phyloP scores from a whole-genome alignment of 1,140 invertebrate genomes.

The Hylaeus anthracinus region DNA sequence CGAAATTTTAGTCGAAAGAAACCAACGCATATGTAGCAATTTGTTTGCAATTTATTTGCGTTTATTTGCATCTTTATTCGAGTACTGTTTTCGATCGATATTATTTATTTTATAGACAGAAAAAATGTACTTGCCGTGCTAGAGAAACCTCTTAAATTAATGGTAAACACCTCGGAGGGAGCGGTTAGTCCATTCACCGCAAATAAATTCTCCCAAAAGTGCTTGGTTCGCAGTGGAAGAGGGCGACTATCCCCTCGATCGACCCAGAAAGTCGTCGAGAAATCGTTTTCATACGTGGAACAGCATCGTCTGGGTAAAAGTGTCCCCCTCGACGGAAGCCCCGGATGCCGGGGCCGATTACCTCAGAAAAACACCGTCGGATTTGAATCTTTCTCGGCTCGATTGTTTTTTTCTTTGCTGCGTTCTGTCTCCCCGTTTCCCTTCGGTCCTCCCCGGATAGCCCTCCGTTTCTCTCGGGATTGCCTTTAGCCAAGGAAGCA shows the following conservation, averaged over 20 bases:
- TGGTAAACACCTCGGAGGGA: too few relatives aligned
- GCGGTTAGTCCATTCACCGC: too few relatives aligned
- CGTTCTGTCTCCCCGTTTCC: conserved; percentile 23
- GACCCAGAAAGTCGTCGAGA: background rate
- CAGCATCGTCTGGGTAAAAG: background rate
- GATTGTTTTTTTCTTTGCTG: background rate
- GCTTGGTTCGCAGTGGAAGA: too few relatives aligned
- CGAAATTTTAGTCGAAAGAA: background rate
- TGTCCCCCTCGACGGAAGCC: background rate
- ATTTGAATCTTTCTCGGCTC: conserved; percentile 38
- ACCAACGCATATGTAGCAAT: too few relatives aligned
- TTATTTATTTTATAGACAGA: too few relatives aligned
- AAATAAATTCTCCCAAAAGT: too few relatives aligned
- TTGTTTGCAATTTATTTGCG: too few relatives aligned
- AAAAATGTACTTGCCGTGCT: too few relatives aligned
- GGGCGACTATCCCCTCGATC: background rate
- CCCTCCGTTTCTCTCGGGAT: conserved; percentile 23
- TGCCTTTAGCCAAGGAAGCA: conserved; percentile 42
- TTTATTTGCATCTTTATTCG: too few relatives aligned
- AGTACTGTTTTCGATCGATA: too few relatives aligned
- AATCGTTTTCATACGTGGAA: background rate
- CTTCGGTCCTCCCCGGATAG: background rate
- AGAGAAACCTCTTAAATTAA: too few relatives aligned
- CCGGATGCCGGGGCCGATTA: conserved; percentile 5
- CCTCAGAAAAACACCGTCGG: background rate